Base-by-base conservation (phyloP, 2,888 invertebrate genomes). In the Acrobasis suavella region DNA sequence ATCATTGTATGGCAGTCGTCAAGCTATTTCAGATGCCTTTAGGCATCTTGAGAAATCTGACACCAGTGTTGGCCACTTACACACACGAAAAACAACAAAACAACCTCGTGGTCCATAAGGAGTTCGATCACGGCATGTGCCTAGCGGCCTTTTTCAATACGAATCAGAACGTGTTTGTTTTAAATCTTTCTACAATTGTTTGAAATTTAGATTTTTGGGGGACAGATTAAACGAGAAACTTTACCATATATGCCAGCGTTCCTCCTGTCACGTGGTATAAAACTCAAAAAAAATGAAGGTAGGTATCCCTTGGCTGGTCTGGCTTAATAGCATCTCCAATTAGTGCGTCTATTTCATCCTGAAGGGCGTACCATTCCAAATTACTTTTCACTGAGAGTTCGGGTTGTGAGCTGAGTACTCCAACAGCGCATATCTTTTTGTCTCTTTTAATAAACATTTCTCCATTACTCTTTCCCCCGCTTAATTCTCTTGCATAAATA, bases 291-390 rank as follows among this genome's bases (percentile, higher is more conserved):
- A n/a, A n/a, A n/a, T n/a, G n/a, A n/a, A n/a, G n/a, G n/a, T n/a
- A n/a, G 67, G 65, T 16, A 46, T 17, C 69, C 50, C 69, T 70
- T 8, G 65, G 64, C 12, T 66, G 58, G 9, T 46, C 46, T 17
- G 79, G 79, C 15, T 69, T 64, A 5, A 81, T 71, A 2, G 76
- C 65, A 67, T 85, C 82, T 55, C 64, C 60, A 9, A 81, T 58
- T 0, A 83, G 70, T n/a, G 79, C 75, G 60, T 81, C 76, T 0
- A 74, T 78, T 70, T 79, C 75, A n/a, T 84, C 82, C 70, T 81
- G 73, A 37, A 82, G 63, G 1, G 64, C 61, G 54, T 79, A 81
- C 51, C 73, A 70, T 39, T 71, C 62, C 0, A 83, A 63, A 58
- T 60, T 60, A 12, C 72, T 74, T 2, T 62, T 42, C 0, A 81